Percentiles rank a stretch among this genome's conserved stretches.
These are phyloP conservation scores for Threskiornis aethiopicus DNA, from an alignment of 2,797 vertebrate genomes.

Conservation along the genomic window DNA sequence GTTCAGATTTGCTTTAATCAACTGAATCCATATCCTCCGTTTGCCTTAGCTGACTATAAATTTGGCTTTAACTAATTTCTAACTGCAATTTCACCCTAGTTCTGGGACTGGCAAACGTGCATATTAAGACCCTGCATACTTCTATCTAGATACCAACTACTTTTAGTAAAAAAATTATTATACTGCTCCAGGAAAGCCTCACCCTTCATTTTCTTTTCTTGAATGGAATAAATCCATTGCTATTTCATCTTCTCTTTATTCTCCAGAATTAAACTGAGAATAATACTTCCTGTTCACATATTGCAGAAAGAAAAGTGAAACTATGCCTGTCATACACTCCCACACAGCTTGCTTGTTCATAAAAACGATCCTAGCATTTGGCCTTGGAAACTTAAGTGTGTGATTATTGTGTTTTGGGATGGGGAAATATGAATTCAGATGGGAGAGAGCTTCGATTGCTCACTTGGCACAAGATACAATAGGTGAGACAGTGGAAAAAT, in stretches of 20 bases:
- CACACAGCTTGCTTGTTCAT: neutral
- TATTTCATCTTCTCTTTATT: neutral
- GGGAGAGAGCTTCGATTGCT: neutral
- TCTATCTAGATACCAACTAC: neutral
- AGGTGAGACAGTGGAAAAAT: neutral
- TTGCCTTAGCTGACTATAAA: neutral
- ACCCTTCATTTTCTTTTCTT: neutral
- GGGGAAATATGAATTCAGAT: neutral
- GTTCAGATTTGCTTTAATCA: constrained; percentile 42
- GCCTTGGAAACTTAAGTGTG: neutral
- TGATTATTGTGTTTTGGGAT: neutral
- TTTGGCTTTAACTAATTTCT: neutral
- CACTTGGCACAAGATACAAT: neutral
- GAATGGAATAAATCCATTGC: neutral
- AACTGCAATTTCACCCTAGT: neutral
- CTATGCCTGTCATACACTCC: neutral
- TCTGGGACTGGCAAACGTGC: neutral
- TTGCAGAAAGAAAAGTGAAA: neutral
- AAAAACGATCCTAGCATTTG: neutral
- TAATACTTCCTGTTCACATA: neutral
- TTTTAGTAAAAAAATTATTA: neutral
- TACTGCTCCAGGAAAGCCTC: neutral
- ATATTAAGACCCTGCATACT: neutral
- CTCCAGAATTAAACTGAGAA: neutral
- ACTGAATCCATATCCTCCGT: neutral